A percentile compares a stretch with the other conserved stretches of the same genome.
Evolutionary conservation across 2,888 invertebrate species (phyloP).

Genomic region (Rhamphomyia laevipes): DNA sequence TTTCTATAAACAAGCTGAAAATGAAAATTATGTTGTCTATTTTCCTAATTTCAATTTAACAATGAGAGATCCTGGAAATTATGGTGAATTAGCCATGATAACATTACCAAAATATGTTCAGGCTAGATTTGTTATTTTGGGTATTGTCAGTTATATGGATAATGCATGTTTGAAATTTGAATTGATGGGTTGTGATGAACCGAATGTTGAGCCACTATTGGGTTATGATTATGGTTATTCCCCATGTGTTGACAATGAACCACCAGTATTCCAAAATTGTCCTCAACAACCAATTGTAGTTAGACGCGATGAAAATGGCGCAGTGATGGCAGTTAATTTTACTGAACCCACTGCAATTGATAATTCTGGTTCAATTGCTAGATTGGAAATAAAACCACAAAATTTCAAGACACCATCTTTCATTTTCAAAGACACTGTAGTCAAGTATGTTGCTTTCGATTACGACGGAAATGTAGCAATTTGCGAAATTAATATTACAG

Average conservation of each 20-base stretch:
- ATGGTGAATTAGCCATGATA: conserved; percentile 93
- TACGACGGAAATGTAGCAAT: conserved; percentile 96
- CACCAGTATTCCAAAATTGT: conserved; percentile 92
- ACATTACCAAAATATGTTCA: conserved; percentile 87
- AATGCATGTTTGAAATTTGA: conserved; percentile 94
- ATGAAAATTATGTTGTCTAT: conserved; percentile 90
- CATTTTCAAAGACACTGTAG: conserved; percentile 82
- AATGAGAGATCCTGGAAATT: conserved; percentile 91
- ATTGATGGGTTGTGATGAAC: conserved; percentile 90
- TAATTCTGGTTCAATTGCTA: conserved; percentile 88
- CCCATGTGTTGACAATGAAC: conserved; percentile 90
- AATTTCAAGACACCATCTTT: conserved; percentile 81
- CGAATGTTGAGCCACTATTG: conserved; percentile 65
- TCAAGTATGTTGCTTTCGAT: conserved; percentile 93
- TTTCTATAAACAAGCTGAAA: conserved; percentile 91
- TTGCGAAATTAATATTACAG: conserved; percentile 91
- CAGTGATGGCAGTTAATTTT: conserved; percentile 82
- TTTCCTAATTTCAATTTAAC: conserved; percentile 94
- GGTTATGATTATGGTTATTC: conserved; percentile 91
- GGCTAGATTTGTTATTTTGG: conserved; percentile 86
- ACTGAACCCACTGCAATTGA: conserved; percentile 90
- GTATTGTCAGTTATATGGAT: conserved; percentile 93
- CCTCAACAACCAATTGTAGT: conserved; percentile 87
- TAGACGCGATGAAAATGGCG: conserved; percentile 76
- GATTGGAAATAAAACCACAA: conserved; percentile 83